These are phyloP conservation scores for Galerucella pusilla DNA, from an alignment of 2,888 invertebrate genomes.

Conservation along the genomic window DNA sequence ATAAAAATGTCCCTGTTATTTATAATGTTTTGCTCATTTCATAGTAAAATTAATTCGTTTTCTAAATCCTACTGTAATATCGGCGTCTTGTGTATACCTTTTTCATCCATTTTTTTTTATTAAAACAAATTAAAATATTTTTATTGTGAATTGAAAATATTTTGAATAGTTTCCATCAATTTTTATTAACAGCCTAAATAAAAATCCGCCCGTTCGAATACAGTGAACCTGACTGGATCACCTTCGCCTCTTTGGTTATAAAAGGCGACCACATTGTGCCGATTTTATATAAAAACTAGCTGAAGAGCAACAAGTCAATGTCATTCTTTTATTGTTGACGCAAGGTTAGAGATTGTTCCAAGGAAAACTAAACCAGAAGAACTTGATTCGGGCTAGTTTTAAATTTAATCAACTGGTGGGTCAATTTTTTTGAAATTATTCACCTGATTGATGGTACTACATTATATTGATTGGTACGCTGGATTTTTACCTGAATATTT, in stretches of 20 bases:
- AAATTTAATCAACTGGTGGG: background rate
- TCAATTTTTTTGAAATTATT: background rate
- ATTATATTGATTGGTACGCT: background rate
- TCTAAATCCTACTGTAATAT: no score
- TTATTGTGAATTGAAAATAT: no score
- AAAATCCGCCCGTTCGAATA: background rate
- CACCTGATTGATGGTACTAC: background rate
- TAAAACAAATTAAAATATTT: no score
- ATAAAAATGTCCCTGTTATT: no score
- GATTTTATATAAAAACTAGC: background rate
- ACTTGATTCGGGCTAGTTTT: background rate
- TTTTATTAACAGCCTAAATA: background rate
- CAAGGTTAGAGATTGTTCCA: slow-evolving; percentile 1
- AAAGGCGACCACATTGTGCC: background rate
- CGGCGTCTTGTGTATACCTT: no score
- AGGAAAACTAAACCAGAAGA: background rate
- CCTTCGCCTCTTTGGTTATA: background rate
- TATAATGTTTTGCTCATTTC: no score
- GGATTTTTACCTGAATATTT: no score
- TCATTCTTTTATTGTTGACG: background rate
- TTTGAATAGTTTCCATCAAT: no score
- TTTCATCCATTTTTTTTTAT: no score
- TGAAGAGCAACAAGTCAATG: background rate
- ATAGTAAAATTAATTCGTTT: no score
- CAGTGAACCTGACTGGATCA: background rate